A percentile compares a stretch with the other conserved stretches of the same genome.
phyloP scores from a whole-genome alignment of 2,113 vertebrate species.

The Sphaerodactylus townsendi region DNA sequence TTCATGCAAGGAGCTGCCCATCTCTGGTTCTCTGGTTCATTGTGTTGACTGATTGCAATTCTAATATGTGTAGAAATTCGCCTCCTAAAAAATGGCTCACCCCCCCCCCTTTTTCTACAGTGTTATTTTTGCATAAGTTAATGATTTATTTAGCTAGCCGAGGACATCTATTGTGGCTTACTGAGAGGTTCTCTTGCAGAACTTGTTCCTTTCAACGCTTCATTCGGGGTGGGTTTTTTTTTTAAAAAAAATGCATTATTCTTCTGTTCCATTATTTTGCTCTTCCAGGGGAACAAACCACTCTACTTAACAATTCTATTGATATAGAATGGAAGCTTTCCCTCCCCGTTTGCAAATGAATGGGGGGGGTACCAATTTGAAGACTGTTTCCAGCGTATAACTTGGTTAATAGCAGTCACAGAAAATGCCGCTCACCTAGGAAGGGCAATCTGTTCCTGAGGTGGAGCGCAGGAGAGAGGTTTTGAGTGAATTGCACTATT shows the following conservation, averaged over 20 bases:
- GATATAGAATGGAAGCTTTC: background rate
- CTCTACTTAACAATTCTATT: background rate
- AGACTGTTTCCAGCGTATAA: background rate
- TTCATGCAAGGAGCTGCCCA: too few relatives aligned
- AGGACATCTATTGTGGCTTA: background rate
- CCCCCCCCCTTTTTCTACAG: background rate
- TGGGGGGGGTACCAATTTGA: conserved; percentile 15
- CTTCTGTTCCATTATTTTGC: background rate
- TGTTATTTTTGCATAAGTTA: background rate
- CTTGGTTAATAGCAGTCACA: conserved; percentile 25
- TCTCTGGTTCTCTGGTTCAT: too few relatives aligned
- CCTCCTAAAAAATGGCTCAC: background rate
- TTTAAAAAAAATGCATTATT: background rate
- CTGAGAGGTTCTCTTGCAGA: conserved; percentile 6
- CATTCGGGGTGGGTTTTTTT: background rate
- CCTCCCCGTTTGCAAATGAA: conserved; percentile 6
- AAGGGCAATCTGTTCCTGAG: background rate
- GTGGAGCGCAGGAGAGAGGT: conserved; percentile 2
- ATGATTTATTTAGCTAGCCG: conserved; percentile 14
- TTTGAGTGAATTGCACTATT: background rate
- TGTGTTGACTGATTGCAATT: too few relatives aligned
- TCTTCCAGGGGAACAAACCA: conserved; percentile 24
- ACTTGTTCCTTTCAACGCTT: conserved; percentile 20
- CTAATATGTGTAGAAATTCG: background rate
- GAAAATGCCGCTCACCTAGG: background rate